A percentile compares a stretch with the other conserved stretches of the same genome.
Evolutionary conservation across 2,888 invertebrate species (phyloP).

Genomic region (Apeira syringaria): DNA sequence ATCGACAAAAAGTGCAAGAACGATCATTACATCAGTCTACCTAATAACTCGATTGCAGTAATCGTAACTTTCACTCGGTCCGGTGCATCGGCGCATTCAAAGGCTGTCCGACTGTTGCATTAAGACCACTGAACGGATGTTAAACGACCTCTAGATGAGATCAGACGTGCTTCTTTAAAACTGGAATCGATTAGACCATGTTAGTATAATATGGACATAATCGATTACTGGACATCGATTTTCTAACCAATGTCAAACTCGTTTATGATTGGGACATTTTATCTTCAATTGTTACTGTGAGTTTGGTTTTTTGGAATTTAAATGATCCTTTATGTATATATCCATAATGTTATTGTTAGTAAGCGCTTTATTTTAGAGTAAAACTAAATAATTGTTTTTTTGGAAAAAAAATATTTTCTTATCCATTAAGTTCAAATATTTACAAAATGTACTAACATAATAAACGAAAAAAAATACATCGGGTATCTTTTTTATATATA

Average conservation of each 20-base stretch:
- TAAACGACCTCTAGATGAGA: conserved; percentile 17
- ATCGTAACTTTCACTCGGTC: conserved; percentile 73
- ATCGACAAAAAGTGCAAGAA: conserved; percentile 63
- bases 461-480: too few relatives aligned
- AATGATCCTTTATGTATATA: too few relatives aligned
- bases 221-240: conserved; percentile 7
- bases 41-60: conserved; percentile 72
- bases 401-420: too few relatives aligned
- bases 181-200: conserved; percentile 1
- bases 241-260: background rate
- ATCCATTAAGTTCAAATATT: too few relatives aligned
- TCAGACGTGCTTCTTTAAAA: conserved; percentile 17
- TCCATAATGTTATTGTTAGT: too few relatives aligned
- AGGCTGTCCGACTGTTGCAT: conserved; percentile 29
- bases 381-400: too few relatives aligned
- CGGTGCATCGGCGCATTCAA: conserved; percentile 51
- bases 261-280: background rate
- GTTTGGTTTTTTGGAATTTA: too few relatives aligned
- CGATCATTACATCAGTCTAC: conserved; percentile 68
- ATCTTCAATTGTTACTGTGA: too few relatives aligned
- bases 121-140: conserved; percentile 14
- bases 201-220: conserved; percentile 7
- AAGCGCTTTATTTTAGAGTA: too few relatives aligned
- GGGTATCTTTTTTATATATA: too few relatives aligned
- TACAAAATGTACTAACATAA: too few relatives aligned